Evolutionary conservation across 2,113 vertebrate species (phyloP).

Genomic region (Ellobius talpinus): DNA sequence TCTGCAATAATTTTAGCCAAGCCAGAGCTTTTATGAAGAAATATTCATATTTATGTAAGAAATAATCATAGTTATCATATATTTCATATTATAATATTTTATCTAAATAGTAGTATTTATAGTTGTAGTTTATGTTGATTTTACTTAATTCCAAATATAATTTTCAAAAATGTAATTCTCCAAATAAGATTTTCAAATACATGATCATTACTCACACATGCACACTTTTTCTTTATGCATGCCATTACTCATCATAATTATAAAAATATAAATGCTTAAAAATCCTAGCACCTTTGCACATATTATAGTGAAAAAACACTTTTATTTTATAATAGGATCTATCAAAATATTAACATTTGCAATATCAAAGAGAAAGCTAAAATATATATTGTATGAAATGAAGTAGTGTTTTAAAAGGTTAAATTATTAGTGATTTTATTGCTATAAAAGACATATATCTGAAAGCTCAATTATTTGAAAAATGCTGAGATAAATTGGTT

Average conservation of each 20-base stretch:
- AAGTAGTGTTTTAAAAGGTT: not conserved
- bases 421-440: not conserved
- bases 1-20: not conserved
- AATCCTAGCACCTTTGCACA: not conserved
- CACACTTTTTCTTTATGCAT: not conserved
- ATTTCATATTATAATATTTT: not conserved
- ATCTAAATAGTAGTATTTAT: not conserved
- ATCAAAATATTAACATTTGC: not conserved
- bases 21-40: not conserved
- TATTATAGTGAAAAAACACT: slow-evolving; percentile 31
- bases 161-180: not conserved
- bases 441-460: not conserved
- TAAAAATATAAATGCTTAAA: slow-evolving; percentile 39
- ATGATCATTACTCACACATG: not conserved
- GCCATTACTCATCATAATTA: not conserved
- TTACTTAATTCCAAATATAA: not conserved
- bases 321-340: not conserved
- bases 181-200: slow-evolving; percentile 28
- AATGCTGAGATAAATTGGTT: not conserved
- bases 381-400: not conserved
- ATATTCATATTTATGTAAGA: not conserved
- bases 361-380: not conserved
- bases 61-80: not conserved
- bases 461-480: slow-evolving; percentile 6
- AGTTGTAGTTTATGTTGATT: not conserved